Conservation (phyloP, 2,113 vertebrate species). For the Rhodinocichla rosea region DNA sequence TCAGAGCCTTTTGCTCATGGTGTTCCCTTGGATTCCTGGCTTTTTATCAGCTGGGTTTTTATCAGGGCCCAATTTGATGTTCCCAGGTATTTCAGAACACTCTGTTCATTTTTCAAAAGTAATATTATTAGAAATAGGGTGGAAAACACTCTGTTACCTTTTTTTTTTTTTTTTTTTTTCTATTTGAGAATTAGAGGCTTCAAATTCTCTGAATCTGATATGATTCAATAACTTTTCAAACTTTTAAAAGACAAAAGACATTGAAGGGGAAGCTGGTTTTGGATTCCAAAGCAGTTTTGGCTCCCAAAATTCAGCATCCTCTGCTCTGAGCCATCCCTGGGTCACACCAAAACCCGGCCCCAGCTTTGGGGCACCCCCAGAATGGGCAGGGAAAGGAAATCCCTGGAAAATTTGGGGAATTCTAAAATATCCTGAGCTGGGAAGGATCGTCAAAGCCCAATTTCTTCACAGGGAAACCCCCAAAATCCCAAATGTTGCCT, state of each 20-base stretch:
- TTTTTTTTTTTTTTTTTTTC: too few species aligned
- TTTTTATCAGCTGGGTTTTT: slow-evolving; percentile 28
- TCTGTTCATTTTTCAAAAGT: background rate
- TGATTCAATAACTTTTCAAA: background rate
- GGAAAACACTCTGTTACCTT: background rate
- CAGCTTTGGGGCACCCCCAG: accelerated
- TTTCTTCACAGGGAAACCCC: background rate
- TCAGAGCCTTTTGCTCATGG: background rate
- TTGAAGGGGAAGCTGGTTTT: background rate
- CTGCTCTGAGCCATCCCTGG: background rate
- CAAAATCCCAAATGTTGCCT: background rate
- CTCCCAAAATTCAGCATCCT: background rate
- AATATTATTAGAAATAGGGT: background rate
- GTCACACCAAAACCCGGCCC: background rate
- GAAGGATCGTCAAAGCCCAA: background rate
- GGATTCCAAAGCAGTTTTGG: background rate
- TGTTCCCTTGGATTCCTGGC: background rate
- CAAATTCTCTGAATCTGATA: background rate
- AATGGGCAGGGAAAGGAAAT: background rate
- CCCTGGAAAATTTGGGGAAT: background rate
- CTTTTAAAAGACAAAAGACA: background rate
- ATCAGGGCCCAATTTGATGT: slow-evolving; percentile 23
- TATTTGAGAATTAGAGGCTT: background rate
- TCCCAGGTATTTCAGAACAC: slow-evolving; percentile 42
- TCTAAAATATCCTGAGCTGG: background rate